These are phyloP conservation scores for Amphipoea oculea DNA, from an alignment of 2,888 invertebrate species.

Conservation along the genomic window DNA sequence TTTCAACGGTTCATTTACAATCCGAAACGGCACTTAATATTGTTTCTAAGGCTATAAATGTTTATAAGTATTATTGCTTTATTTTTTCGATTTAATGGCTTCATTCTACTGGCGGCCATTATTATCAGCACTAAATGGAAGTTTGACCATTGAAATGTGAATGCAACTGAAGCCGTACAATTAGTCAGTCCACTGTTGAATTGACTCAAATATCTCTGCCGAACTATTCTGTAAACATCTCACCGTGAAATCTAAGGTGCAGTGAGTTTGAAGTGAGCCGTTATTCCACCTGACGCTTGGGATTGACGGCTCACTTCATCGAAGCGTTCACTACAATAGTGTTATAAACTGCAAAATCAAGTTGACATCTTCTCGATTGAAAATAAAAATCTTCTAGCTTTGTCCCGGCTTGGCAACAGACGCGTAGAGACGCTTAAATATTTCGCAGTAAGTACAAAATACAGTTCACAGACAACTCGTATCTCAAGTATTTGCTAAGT, in stretches of 20 bases:
- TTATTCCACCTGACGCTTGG: not conserved
- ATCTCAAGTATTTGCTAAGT: slow-evolving; percentile 6
- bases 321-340: not conserved
- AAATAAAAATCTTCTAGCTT: not conserved
- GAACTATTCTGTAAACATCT: not conserved
- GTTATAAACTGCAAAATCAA: too few species aligned
- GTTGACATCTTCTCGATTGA: not conserved
- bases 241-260: not conserved
- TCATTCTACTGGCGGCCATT: slow-evolving; percentile 16
- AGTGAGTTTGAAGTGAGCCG: not conserved
- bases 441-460: slow-evolving; percentile 7
- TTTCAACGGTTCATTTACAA: slow-evolving; percentile 52
- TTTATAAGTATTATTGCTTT: not conserved
- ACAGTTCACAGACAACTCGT: not conserved
- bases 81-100: slow-evolving; percentile 13
- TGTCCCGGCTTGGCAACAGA: not conserved
- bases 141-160: not conserved
- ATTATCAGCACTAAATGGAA: slow-evolving; percentile 9
- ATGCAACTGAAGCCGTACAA: slow-evolving; percentile 9
- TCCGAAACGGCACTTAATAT: slow-evolving; percentile 50
- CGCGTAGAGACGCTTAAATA: not conserved
- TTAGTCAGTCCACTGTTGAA: slow-evolving; percentile 11
- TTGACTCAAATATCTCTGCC: not conserved
- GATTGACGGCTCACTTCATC: not conserved
- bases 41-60: slow-evolving; percentile 30